A percentile compares a stretch with the other conserved stretches of the same genome.
These are phyloP conservation scores for Athalia cordata DNA, from an alignment of 2,888 invertebrate genomes.

Conservation along the genomic window DNA sequence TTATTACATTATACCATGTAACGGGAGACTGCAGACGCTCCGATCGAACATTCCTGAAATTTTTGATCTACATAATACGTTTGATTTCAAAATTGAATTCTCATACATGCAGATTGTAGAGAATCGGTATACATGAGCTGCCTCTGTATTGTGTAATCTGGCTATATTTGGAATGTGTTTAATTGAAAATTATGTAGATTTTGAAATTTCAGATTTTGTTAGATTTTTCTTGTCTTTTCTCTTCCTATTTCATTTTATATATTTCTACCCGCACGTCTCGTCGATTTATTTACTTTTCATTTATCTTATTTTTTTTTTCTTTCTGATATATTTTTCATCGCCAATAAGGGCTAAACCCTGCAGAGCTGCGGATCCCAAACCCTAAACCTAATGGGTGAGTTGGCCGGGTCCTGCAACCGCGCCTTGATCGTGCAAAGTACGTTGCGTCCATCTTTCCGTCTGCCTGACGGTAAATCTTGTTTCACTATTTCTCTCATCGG, in stretches of 20 bases:
- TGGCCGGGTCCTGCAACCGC: constrained; percentile 2
- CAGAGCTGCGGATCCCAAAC: not conserved
- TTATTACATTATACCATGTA: no score
- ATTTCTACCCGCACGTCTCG: not conserved
- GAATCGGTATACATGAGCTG: no score
- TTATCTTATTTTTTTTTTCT: not conserved
- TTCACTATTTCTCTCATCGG: constrained; percentile 31
- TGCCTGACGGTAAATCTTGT: constrained; percentile 31
- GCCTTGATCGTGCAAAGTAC: constrained; percentile 16
- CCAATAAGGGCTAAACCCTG: not conserved
- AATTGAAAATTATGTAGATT: no score
- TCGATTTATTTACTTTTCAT: not conserved
- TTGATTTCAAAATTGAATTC: no score
- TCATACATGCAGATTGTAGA: no score
- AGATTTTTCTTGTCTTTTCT: no score
- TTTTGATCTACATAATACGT: no score
- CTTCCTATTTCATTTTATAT: not conserved
- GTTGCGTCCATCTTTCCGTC: constrained; percentile 29
- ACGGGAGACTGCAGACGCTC: no score
- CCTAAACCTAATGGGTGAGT: not conserved
- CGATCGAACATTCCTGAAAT: no score
- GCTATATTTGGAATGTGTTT: no score
- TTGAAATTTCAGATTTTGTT: no score
- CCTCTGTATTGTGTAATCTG: no score
- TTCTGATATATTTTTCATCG: not conserved